Evolutionary conservation across 2,888 invertebrate species (phyloP).

Genomic region (Venusia cambrica): DNA sequence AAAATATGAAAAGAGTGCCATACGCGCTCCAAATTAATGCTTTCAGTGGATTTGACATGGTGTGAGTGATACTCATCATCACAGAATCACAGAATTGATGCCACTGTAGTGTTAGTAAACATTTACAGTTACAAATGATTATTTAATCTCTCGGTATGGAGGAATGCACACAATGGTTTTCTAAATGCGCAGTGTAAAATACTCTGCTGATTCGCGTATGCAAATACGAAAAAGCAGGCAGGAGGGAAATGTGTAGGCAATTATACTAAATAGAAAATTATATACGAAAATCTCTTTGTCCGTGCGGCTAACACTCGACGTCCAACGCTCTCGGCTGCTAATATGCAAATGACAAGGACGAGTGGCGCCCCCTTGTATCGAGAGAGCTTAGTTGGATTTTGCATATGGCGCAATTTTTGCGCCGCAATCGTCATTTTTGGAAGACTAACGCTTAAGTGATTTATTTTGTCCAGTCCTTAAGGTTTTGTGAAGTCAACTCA

Average conservation of each 20-base stretch:
- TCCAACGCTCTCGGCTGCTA: conserved; percentile 30
- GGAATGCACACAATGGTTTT: background rate
- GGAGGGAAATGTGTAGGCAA: conserved; percentile 57
- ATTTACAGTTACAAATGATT: conserved; percentile 3
- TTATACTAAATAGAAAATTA: conserved; percentile 70
- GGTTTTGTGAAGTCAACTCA: too few relatives aligned
- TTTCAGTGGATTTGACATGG: conserved; percentile 53
- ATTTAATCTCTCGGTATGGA: background rate
- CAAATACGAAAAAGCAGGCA: conserved; percentile 47
- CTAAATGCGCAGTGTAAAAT: background rate
- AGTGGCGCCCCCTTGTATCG: conserved; percentile 38
- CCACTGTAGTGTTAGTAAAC: conserved; percentile 14
- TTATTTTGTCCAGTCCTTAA: too few relatives aligned
- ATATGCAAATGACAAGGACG: conserved; percentile 65
- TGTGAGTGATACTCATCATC: conserved; percentile 6
- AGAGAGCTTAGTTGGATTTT: conserved; percentile 29
- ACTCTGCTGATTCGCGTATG: conserved; percentile 38
- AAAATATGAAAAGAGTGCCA: conserved; percentile 40
- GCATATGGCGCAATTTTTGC: conserved; percentile 7
- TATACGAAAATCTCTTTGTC: conserved; percentile 70
- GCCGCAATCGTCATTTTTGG: too few relatives aligned
- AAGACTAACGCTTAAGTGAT: too few relatives aligned
- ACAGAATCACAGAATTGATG: background rate
- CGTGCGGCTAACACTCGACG: conserved; percentile 35
- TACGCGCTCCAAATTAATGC: conserved; percentile 42